A percentile compares a stretch with the other conserved stretches of the same genome.
Evolutionary conservation across 2,888 invertebrate genomes (phyloP).

Genomic region (Pomacea canaliculata): DNA sequence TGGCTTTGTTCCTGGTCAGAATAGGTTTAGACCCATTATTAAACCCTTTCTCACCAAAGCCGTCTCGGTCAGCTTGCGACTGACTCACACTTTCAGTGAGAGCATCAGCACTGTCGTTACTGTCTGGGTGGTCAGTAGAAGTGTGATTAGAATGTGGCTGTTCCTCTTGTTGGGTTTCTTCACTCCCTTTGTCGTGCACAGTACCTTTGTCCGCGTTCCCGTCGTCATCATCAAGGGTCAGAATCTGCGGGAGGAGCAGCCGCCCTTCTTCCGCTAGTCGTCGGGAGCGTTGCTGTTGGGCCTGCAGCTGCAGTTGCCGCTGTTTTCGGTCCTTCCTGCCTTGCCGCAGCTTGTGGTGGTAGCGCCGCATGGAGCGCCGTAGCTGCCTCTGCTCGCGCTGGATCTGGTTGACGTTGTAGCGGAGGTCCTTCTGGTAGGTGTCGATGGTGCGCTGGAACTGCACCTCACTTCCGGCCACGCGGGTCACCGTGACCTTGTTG

Average conservation of each 20-base stretch:
- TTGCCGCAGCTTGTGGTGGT: conserved; percentile 43
- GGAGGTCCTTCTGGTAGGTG: conserved; percentile 47
- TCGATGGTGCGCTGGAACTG: conserved; percentile 50
- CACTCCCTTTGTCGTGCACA: background rate
- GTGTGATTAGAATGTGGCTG: background rate
- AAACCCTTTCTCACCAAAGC: background rate
- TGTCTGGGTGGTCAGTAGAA: conserved; percentile 2
- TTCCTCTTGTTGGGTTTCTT: background rate
- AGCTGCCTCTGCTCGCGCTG: conserved; percentile 45
- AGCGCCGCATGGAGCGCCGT: conserved; percentile 39
- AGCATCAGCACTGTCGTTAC: background rate
- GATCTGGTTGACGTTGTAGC: conserved; percentile 45
- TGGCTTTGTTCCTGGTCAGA: conserved; percentile 10
- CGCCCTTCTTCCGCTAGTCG: background rate
- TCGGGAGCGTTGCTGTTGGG: background rate
- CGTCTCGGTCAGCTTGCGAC: background rate
- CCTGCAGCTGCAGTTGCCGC: conserved; percentile 30
- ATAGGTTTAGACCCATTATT: background rate
- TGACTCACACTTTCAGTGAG: background rate
- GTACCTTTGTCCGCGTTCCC: background rate
- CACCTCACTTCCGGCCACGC: conserved; percentile 53
- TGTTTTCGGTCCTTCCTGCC: conserved; percentile 37
- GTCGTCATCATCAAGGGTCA: background rate
- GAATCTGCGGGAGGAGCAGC: no score
- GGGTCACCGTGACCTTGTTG: conserved; percentile 49